Evolutionary conservation across 2,888 invertebrate genomes (phyloP), one percentile per base, ranked within the genome.

Genomic region (Imbricaverruca yamaguchii): DNA sequence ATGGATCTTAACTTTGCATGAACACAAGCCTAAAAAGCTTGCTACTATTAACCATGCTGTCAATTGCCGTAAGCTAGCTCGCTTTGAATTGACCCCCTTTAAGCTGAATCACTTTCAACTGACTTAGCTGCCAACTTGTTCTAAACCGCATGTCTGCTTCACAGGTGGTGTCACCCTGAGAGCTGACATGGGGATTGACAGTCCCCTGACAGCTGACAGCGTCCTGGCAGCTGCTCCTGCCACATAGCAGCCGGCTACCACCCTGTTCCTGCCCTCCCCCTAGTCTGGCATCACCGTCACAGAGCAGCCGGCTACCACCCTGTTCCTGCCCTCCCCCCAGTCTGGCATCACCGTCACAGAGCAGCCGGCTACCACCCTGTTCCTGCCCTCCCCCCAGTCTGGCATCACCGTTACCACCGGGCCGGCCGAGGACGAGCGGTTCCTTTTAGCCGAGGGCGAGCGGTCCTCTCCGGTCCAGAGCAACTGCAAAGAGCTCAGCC

Each of bases 101-200:
- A 39, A 39, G 39, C 39, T 39, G 39, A 39, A 39, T 39, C 39
- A 4, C 39, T 39, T 39, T 39, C 39, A 39, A 39, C 39, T 39
- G 39, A 39, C 39, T 10, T 6, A 1, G 25, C 11, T 25, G 12
- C 10, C 23, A 18, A 23, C 23, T 10, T 10, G 9, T 4, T 23
- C 25, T 69, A 39, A 69, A 39, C 69, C 39, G 69, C 69, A 69
- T 69, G 69, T 69, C 69, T 69, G 65, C 13, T 39, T 23, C 25
- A 15, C 69, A 69, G 69, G 69, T 7, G 18, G 18, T 18, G 61
- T 18, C 61, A 18, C 18, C 15, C 15, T 39, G 39, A 11, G 23
- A 15, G 39, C 69, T 15, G 69, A 13, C 25, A 12, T 3, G 13
- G 69, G 18, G 61, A 15, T 61, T 61, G 61, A 61, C 61, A 18